Evolutionary conservation across 2,888 invertebrate species (phyloP), one percentile per base, ranked within the genome.

Genomic region (Heliconius aoede): DNA sequence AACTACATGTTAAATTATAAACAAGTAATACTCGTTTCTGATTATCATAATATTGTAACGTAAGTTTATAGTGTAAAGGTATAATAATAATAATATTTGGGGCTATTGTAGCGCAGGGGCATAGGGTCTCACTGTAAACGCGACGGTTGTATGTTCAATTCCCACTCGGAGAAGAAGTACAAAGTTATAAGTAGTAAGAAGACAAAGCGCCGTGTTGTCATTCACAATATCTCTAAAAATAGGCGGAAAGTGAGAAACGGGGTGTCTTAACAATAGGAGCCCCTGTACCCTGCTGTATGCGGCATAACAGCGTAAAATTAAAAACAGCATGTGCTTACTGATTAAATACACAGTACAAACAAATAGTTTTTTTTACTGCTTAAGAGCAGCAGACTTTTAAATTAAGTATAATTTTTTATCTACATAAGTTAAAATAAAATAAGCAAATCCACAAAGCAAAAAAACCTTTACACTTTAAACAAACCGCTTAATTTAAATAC

Each of bases 391-490:
- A 36, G 36, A 11, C 11, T 61, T 9, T 61, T 30, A 30, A 62
- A 3, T 62, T 62, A 62, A 62, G 64, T 64, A 64, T 3, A 28
- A 61, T 18, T 61, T 28, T 61, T 26, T 7, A 61, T 28, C 28
- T 61, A 28, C 28, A 18, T 9, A 30, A 9, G 9, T 62, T 9
- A 8, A 30, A 62, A 30, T n/a, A 30, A 21, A 30, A 21, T 21
- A 4, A 46, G 15, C 21, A 32, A n/a, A 8, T 11, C 11, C 2
- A 11, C 32, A 32, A 69, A 30, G n/a, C n/a, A n/a, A 55, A 51
- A n/a, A 21, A 58, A n/a, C 58, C 72, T 72, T 72, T 72, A 74
- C 69, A 69, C 68, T 60, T 61, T 68, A 69, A 69, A 15, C 74
- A 46, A 18, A 69, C 32, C 30, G 21, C 15, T 40, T 65, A n/a